A percentile compares a stretch with the other conserved stretches of the same genome.
phyloP scores from a whole-genome alignment of 2,113 vertebrate genomes.

The Gymnogyps californianus region DNA sequence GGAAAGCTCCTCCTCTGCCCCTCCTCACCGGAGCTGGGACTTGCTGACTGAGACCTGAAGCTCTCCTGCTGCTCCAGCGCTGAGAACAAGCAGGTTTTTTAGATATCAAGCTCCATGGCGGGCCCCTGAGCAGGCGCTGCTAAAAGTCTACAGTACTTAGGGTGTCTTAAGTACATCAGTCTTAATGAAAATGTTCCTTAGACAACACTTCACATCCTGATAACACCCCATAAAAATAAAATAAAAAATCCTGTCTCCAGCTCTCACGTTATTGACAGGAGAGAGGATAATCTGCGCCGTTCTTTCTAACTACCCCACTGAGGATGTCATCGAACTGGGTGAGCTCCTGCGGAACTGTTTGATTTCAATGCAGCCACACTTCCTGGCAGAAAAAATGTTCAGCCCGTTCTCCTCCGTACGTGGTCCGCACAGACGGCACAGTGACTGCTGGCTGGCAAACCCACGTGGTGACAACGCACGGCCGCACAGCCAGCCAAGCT shows the following conservation, averaged over 20 bases:
- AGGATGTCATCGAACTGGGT: not conserved
- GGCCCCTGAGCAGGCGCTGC: not conserved
- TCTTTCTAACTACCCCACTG: not conserved
- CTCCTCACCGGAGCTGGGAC: not conserved
- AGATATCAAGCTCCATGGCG: not conserved
- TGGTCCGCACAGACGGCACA: not conserved
- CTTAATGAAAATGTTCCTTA: not conserved
- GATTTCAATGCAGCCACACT: not conserved
- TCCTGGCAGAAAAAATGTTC: not conserved
- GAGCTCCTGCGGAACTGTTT: not conserved
- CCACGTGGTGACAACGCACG: accelerated
- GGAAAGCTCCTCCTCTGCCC: not conserved
- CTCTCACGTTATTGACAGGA: not conserved
- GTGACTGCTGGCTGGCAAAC: not conserved
- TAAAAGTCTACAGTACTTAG: not conserved
- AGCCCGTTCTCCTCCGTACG: accelerated
- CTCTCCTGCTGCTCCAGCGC: not conserved
- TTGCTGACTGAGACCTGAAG: not conserved
- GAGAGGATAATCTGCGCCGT: not conserved
- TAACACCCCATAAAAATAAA: not conserved
- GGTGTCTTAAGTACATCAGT: not conserved
- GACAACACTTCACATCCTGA: not conserved
- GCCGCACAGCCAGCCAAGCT: not conserved
- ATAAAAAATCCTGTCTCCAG: not conserved
- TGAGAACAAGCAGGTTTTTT: not conserved